Base-by-base conservation (phyloP, 2,888 invertebrate species). In the Hypercompe scribonia region DNA sequence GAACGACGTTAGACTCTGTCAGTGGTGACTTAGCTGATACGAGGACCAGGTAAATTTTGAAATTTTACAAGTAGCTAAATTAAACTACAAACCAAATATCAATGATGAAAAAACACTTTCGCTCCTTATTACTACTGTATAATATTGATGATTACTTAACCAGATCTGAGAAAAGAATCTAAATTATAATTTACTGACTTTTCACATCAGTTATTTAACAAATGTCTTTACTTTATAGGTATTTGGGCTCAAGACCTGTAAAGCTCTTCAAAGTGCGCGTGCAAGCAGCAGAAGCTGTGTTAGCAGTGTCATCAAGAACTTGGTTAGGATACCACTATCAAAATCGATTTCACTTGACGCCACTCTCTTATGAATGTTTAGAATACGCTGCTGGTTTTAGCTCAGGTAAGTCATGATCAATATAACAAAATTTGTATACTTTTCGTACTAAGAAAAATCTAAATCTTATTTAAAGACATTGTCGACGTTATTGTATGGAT, bases 291-390 rank as follows among this genome's bases (percentile, higher is more conserved):
- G 99, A 99, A 92, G 99, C 99, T 1, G 99, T 99, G 0, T 94
- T 99, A 50, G 99, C 99, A 0, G 99, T 99, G 97, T 99, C 99
- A 0, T 99, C 99, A 82, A 96, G 99, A 81, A 99, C 99, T 0
- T 99, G 99, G 99, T 96, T 99, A 36, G 99, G 99, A 88, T 99
- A 99, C 90, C 99, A 99, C 88, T 99, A 99, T 92, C 99, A 99
- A 92, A 99, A 99, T 93, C 96, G 98, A 71, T 99, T 99, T 88
- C 99, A 99, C 92, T 95, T 99, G 67, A 99, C 99, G 0, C 99
- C 99, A 0, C 93, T 99, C 0, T 99, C 99, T 0, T 99, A 99
- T 89, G 99, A 99, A 92, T 98, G 99, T 73, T 94, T 99, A 74
- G 99, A 99, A 90, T 99, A 99, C 93, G 99, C 99, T 0, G 99